Percentiles rank a stretch among this genome's conserved stretches.
Evolutionary conservation across 2,113 vertebrate species (phyloP).

Genomic region (Lophotis ruficrista): DNA sequence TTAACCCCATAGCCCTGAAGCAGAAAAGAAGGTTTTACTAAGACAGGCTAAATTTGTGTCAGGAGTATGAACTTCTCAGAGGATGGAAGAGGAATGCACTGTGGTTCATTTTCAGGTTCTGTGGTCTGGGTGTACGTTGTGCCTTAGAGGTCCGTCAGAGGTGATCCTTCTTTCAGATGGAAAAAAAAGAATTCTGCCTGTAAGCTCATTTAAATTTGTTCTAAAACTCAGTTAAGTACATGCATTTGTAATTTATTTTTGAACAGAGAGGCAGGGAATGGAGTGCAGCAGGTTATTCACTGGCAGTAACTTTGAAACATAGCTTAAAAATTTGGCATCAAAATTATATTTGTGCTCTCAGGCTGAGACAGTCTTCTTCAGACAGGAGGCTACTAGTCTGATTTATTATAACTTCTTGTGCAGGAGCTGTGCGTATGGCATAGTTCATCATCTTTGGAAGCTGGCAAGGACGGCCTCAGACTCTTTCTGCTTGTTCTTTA

Average conservation of each 20-base stretch:
- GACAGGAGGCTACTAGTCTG: background rate
- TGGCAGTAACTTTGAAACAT: slow-evolving; percentile 34
- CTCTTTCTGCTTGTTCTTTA: background rate
- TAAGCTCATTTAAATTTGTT: background rate
- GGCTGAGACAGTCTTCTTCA: slow-evolving; percentile 22
- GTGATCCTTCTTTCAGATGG: background rate
- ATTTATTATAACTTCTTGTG: slow-evolving; percentile 34
- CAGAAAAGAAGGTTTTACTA: background rate
- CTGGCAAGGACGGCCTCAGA: background rate
- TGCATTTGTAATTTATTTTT: background rate
- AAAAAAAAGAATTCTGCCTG: background rate
- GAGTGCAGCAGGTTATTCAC: background rate
- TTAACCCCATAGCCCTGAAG: background rate
- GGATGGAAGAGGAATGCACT: background rate
- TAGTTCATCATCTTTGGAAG: slow-evolving; percentile 34
- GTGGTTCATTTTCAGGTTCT: background rate
- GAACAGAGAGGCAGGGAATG: background rate
- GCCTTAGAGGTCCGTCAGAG: background rate
- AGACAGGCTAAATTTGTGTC: background rate
- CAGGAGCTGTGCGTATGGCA: background rate
- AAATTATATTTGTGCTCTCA: background rate
- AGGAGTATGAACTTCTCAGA: background rate
- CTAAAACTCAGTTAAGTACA: background rate
- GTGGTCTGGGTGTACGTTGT: background rate
- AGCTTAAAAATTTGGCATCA: slow-evolving; percentile 19